Conservation (phyloP, 2,888 invertebrate genomes). For the Erebia epiphron region DNA sequence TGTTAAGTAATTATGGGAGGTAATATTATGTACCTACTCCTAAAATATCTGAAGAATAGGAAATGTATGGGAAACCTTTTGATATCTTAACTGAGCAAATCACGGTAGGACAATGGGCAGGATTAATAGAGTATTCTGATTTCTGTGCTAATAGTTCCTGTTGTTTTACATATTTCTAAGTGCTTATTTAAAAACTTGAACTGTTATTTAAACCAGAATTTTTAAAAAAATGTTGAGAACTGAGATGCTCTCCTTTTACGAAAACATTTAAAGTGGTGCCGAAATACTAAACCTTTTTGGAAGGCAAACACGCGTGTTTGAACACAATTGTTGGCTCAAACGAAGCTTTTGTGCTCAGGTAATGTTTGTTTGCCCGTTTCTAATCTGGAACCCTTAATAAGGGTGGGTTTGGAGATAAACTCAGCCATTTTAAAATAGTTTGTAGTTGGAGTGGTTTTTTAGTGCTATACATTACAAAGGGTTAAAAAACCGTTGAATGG, state of each 20-base stretch:
- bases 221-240: not conserved
- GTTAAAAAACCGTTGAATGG: not conserved
- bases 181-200: too few species aligned
- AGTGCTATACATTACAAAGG: slow-evolving; percentile 17
- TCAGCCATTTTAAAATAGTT: slow-evolving; percentile 10
- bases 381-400: slow-evolving; percentile 50
- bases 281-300: slow-evolving; percentile 60
- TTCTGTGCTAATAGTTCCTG: too few species aligned
- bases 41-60: too few species aligned
- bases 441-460: slow-evolving; percentile 14
- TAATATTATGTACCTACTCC: too few species aligned
- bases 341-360: slow-evolving; percentile 47
- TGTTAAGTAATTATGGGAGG: too few species aligned
- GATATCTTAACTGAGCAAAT: too few species aligned
- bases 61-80: too few species aligned
- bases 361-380: slow-evolving; percentile 47
- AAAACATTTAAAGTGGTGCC: slow-evolving; percentile 56
- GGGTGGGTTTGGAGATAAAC: not conserved
- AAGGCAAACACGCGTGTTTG: slow-evolving; percentile 64
- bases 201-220: too few species aligned
- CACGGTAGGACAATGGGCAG: too few species aligned
- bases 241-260: slow-evolving; percentile 41
- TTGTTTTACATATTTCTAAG: too few species aligned
- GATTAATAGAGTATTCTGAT: too few species aligned
- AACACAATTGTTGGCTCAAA: slow-evolving; percentile 60